Base-by-base conservation (phyloP, 2,797 vertebrate species). In the Squalus acanthias region DNA sequence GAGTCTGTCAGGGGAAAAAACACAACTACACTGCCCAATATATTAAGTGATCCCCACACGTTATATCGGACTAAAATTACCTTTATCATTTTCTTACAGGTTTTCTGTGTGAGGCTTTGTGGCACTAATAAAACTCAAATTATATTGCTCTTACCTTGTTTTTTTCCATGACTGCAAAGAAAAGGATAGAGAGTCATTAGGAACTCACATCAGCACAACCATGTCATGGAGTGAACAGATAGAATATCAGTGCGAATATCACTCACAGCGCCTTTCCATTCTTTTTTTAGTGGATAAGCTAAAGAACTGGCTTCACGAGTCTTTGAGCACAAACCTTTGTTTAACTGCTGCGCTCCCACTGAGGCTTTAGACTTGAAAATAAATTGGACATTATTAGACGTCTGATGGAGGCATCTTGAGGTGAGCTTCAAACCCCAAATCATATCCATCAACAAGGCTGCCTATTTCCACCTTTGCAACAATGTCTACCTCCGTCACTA, bases 61-160 rank as follows among this genome's bases (percentile, higher is more conserved):
- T 82, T 46, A 39, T 6, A 89, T 89, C 88, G 13, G 26, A 29
- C 53, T 33, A 91, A 63, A 91, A 60, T 91, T 0, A 46, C 46
- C 50, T 57, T 53, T 91, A 33, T 5, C 26, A 29, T 33, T 60
- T 63, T 33, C 39, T 39, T 69, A 46, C n/a, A 67, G 1, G 8
- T 39, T 93, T 39, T 67, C 91, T 69, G 2, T 9, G 67, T 8
- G 22, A 93, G 39, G 24, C n/a, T 46, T 39, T 69, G 63, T 24
- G 15, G 15, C 22, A 69, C 39, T 93, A 50, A 22, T 50, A 10
- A 93, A 69, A 93, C 4, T n/a, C 60, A 67, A 69, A 50, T 85
- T 85, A 33, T 9, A 74, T 33, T 20, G 13, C 12, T 76, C 72
- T 95, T 76, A 95, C 94, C 94, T 95, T 95, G 94, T 20, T 95